A percentile compares a stretch with the other conserved stretches of the same genome.
Conservation (phyloP, 2,113 vertebrate species). For the Hypanus sabinus region DNA sequence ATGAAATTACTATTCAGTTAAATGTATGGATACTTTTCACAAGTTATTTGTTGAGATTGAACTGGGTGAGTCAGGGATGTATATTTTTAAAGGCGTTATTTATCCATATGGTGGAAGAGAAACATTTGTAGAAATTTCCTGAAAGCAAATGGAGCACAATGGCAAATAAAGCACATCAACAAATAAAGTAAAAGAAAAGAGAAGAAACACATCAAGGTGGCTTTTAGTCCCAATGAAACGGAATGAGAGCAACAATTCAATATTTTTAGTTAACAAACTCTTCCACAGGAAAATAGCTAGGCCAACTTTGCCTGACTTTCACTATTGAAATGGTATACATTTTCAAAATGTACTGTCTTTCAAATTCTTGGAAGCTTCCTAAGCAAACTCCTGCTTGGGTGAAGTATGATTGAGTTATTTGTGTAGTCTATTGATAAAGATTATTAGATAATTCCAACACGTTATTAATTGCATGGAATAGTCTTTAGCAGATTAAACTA, state of each 20-base stretch:
- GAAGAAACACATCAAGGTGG: not conserved
- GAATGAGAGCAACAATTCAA: not conserved
- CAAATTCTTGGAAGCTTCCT: not conserved
- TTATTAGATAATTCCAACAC: not conserved
- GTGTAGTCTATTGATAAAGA: not conserved
- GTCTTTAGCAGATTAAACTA: not conserved
- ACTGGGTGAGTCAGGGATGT: constrained; percentile 1
- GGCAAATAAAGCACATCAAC: not conserved
- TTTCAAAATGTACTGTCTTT: not conserved
- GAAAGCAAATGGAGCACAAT: not conserved
- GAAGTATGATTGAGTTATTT: not conserved
- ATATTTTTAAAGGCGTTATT: constrained; percentile 32
- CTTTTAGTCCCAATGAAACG: not conserved
- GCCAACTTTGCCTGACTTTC: not conserved
- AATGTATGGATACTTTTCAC: constrained; percentile 14
- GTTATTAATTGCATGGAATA: not conserved
- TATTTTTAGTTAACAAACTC: not conserved
- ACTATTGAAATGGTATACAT: not conserved
- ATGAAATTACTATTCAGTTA: constrained; percentile 4
- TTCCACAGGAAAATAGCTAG: not conserved
- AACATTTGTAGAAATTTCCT: constrained; percentile 23
- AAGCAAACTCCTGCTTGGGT: not conserved
- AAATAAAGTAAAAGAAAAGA: not conserved
- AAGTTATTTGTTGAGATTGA: constrained; percentile 9
- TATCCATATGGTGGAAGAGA: constrained; percentile 26